Evolutionary conservation across 2,888 invertebrate genomes (phyloP).

Genomic region (Melanotus villosus): DNA sequence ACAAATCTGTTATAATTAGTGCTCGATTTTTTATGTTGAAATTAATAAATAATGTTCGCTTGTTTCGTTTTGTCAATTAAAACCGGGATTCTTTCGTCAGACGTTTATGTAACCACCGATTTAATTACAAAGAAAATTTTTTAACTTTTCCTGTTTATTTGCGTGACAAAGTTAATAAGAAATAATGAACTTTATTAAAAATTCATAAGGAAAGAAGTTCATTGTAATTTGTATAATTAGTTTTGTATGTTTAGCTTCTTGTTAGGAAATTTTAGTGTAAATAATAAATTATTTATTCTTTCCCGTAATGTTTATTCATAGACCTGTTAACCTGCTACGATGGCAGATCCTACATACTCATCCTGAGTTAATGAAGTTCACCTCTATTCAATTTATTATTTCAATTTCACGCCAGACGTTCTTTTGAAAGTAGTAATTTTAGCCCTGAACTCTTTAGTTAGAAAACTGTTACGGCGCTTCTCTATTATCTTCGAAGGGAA

Average conservation of each 20-base stretch:
- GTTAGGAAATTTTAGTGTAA: slow-evolving; percentile 3
- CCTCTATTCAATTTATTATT: slow-evolving; percentile 20
- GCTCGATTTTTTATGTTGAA: slow-evolving; percentile 33
- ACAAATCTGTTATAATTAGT: slow-evolving; percentile 53
- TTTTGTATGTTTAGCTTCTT: background rate
- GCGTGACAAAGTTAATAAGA: background rate
- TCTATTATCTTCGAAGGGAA: slow-evolving; percentile 12
- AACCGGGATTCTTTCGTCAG: background rate
- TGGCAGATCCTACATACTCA: slow-evolving; percentile 1
- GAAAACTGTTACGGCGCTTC: slow-evolving; percentile 14
- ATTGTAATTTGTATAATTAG: background rate
- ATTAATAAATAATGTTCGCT: slow-evolving; percentile 36
- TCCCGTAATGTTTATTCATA: slow-evolving; percentile 16
- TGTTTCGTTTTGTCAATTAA: slow-evolving; percentile 14
- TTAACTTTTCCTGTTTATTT: background rate
- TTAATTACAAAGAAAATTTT: background rate
- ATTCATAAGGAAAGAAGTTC: background rate
- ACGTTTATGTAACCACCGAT: background rate
- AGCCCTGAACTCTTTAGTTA: slow-evolving; percentile 11
- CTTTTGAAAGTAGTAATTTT: slow-evolving; percentile 27
- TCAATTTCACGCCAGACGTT: slow-evolving; percentile 28
- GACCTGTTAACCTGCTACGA: background rate
- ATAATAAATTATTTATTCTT: slow-evolving; percentile 17
- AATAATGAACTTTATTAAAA: too few species aligned
- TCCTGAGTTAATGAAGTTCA: slow-evolving; percentile 10